phyloP scores from a whole-genome alignment of 2,113 vertebrate genomes.

The Ivindomyrus marchei region DNA sequence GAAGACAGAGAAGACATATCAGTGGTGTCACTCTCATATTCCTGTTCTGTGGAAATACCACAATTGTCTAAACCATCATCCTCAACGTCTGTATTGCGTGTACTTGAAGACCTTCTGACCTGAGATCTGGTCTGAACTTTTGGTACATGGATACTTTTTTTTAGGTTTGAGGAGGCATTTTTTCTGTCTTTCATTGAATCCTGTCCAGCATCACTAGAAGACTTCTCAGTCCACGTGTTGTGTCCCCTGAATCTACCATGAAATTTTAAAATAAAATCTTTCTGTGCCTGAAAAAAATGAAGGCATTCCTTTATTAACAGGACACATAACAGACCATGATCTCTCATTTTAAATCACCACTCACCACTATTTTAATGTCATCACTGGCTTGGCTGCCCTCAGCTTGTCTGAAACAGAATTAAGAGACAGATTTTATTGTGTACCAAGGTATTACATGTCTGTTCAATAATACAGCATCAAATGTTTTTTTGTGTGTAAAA shows the following conservation, averaged over 20 bases:
- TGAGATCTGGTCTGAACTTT: background rate
- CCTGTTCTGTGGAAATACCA: background rate
- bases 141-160: background rate
- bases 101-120: background rate
- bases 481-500: background rate
- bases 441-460: background rate
- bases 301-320: background rate
- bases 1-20: background rate
- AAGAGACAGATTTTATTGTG: background rate
- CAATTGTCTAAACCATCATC: background rate
- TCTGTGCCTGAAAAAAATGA: conserved; percentile 24
- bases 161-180: background rate
- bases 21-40: background rate
- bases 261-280: conserved; percentile 3
- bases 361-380: conserved; percentile 57
- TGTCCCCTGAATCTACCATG: background rate
- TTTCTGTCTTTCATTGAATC: background rate
- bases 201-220: background rate
- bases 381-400: conserved; percentile 18
- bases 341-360: background rate
- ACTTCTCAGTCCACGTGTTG: background rate
- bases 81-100: background rate
- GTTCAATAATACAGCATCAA: background rate
- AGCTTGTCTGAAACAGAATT: background rate
- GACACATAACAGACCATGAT: background rate